Percentiles rank a stretch among this genome's conserved stretches.
Evolutionary conservation across 2,797 vertebrate species (phyloP).

Genomic region (Tragopan temminckii): DNA sequence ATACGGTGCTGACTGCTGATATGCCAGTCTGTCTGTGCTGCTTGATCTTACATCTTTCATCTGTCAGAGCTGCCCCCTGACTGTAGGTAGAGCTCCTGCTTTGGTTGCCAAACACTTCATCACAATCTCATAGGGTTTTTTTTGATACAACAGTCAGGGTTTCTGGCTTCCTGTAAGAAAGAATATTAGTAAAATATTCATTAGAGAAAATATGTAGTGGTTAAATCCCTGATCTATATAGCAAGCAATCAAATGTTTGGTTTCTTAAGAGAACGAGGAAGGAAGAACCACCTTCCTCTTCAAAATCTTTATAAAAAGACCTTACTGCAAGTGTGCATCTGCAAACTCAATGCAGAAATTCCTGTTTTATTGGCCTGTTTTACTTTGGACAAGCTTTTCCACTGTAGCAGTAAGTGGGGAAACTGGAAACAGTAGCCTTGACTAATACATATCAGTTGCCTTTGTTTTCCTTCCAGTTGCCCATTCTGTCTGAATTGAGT

Average conservation of each 20-base stretch:
- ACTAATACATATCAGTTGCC: background rate
- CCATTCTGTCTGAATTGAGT: background rate
- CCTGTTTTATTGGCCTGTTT: background rate
- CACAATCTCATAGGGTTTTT: background rate
- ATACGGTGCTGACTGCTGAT: background rate
- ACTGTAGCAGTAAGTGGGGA: background rate
- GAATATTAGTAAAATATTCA: background rate
- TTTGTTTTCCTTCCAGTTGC: background rate
- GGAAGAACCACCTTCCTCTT: background rate
- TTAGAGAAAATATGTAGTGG: background rate
- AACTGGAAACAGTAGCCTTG: background rate
- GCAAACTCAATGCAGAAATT: background rate
- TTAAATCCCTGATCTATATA: background rate
- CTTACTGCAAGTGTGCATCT: background rate
- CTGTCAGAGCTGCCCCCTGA: background rate
- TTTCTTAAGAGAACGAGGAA: background rate
- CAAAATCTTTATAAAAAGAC: background rate
- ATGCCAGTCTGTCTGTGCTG: background rate
- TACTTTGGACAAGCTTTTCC: background rate
- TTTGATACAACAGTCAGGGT: background rate
- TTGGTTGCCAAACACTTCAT: background rate
- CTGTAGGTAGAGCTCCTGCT: background rate
- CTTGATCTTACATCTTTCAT: background rate
- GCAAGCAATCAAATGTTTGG: background rate
- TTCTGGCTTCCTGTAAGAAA: background rate